These are phyloP conservation scores for Euclidia mi DNA, from an alignment of 2,888 invertebrate species.

Conservation along the genomic window DNA sequence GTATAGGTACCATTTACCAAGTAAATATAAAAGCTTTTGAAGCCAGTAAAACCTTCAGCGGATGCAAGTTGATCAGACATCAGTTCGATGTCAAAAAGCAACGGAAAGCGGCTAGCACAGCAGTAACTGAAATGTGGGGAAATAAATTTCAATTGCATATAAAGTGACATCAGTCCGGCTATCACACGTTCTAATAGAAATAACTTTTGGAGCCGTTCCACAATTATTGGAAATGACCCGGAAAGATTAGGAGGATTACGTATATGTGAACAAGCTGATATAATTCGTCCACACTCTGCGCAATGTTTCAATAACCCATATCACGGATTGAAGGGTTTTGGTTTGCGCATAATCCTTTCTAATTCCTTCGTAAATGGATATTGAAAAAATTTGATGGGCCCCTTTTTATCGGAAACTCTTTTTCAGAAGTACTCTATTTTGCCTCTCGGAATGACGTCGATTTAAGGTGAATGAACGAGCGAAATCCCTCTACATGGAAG, in stretches of 20 bases:
- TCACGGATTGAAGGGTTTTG: conserved; percentile 82
- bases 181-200: conserved; percentile 47
- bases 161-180: conserved; percentile 31
- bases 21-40: conserved; percentile 42
- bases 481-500: conserved; percentile 87
- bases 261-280: conserved; percentile 62
- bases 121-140: conserved; percentile 29
- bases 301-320: conserved; percentile 83
- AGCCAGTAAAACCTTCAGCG: conserved; percentile 20
- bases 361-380: conserved; percentile 86
- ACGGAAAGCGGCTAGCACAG: conserved; percentile 26
- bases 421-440: conserved; percentile 86
- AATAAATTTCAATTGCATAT: conserved; percentile 48
- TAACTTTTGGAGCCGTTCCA: conserved; percentile 52
- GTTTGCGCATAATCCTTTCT: conserved; percentile 83
- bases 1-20: too few relatives aligned
- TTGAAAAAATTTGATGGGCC: conserved; percentile 85
- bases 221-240: conserved; percentile 61
- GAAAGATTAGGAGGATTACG: conserved; percentile 59
- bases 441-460: conserved; percentile 85
- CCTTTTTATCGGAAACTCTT: conserved; percentile 85
- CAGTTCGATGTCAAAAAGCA: conserved; percentile 43
- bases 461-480: conserved; percentile 89
- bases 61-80: conserved; percentile 33
- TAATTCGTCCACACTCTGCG: conserved; percentile 73